A percentile compares a stretch with the other conserved stretches of the same genome.
Conservation (phyloP, 2,113 vertebrate genomes). For the Neolamprologus fasciatus region DNA sequence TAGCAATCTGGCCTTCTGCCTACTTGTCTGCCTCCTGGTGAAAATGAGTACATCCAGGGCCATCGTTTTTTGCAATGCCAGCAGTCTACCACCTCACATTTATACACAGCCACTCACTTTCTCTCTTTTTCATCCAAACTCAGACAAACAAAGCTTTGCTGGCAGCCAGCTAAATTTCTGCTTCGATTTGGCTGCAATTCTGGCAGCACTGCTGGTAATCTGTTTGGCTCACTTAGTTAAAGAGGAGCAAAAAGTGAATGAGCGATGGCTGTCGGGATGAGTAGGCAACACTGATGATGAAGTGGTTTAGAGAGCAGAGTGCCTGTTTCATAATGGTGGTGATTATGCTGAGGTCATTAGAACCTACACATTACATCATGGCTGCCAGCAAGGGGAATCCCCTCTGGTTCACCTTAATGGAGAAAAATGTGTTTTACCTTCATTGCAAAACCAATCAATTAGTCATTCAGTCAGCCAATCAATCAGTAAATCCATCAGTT, state of each 20-base stretch:
- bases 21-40: not conserved
- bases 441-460: constrained; percentile 36
- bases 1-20: constrained; percentile 14
- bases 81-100: not conserved
- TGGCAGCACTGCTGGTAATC: not conserved
- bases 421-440: constrained; percentile 37
- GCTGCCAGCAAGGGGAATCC: constrained; percentile 13
- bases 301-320: constrained; percentile 25
- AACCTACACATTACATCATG: constrained; percentile 55
- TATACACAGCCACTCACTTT: not conserved
- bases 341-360: constrained; percentile 64
- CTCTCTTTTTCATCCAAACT: not conserved
- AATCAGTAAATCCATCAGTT: constrained; percentile 39
- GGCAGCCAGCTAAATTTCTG: not conserved
- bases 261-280: constrained; percentile 27
- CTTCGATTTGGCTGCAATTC: constrained; percentile 9
- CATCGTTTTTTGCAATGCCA: not conserved
- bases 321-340: constrained; percentile 43
- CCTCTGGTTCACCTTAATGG: constrained; percentile 29
- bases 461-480: constrained; percentile 26
- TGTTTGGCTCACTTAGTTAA: constrained; percentile 3
- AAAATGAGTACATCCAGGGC: not conserved
- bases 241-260: constrained; percentile 9
- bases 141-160: constrained; percentile 13
- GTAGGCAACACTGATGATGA: constrained; percentile 40